Base-by-base conservation (phyloP, 2,797 vertebrate species). In the Pseudotriccus pelzelni region DNA sequence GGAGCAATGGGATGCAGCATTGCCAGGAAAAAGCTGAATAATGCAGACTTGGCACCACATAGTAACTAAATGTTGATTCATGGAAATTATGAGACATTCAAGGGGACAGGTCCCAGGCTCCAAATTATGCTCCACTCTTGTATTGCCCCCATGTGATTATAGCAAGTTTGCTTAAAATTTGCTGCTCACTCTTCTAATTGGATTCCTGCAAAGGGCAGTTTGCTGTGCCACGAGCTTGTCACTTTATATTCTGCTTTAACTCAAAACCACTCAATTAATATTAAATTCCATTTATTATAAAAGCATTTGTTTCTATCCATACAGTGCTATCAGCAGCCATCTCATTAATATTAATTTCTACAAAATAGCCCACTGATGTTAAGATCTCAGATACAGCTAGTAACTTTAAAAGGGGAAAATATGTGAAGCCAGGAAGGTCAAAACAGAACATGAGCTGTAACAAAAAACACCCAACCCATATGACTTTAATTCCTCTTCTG, bases 321-420 rank as follows among this genome's bases (percentile, higher is more conserved):
- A 77, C 8, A 91, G 93, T 87, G 83, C 84, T 59, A 90, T 94
- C 95, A 90, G 75, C 77, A 93, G 84, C 81, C 85, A 96, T 86
- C 90, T 97, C 90, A 95, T 98, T 97, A 97, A 97, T 95, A 97
- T 96, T 97, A 97, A 97, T 94, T 96, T 96, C 60, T 92, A 88
- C 92, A 90, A 96, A 94, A 90, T 47, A 52, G 77, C 79, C 86
- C 66, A 78, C 73, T 91, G 77, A 91, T 68, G 72, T 87, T 88
- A 89, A 96, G 85, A 92, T 73, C 36, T 94, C 86, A 93, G 62
- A 88, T 62, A 84, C 62, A 92, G 62, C 49, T 66, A 93, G 68
- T 52, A 93, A 90, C 70, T 88, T 94, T 67, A 59, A 94, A 94
- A 88, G 11, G 56, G n/a, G 37, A 95, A 94, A 85, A 73, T 78